Evolutionary conservation across 2,797 vertebrate genomes (phyloP), one percentile per base, ranked within the genome.

Genomic region (Ctenopoma kingsleyae): DNA sequence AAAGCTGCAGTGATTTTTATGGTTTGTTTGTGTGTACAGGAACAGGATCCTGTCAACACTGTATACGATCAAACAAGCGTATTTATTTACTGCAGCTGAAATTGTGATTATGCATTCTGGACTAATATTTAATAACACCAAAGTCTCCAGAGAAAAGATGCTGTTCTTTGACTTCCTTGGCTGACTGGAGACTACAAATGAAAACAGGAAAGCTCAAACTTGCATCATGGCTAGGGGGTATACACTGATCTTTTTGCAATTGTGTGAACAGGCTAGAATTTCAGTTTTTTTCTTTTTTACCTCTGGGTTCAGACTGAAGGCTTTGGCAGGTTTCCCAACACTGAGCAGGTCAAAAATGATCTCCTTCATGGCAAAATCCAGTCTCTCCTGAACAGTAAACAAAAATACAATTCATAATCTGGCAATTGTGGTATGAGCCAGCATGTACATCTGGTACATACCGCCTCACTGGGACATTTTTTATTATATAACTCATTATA

Each of bases 291-390:
- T 74, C 46, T 25, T 22, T 32, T 72, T 89, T 91, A 95, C 94
- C 95, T 96, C 95, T 50, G 94, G 95, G 84, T 96, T 95, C 71
- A 96, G 93, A 87, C 95, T 95, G 88, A 95, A 95, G 22, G 95
- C 95, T 89, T 95, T 96, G 80, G 94, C 89, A 58, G 95, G 93
- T 76, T 95, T 95, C 70, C 95, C 95, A 49, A 95, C 95, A 71
- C 93, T 93, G 56, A 96, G 86, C 71, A 96, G 90, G 81, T 96
- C 95, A 89, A 94, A 95, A 82, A 96, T 95, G 77, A 96, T 95
- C 86, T 96, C 95, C 72, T 95, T 95, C 95, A 96, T 96, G 10
- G 95, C 94, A 53, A 95, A 96, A 91, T 96, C 95, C 41, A 96
- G 92, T 76, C 91, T 91, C 90, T 96, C 95, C 95, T 96, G 79